These are phyloP conservation scores for Amblyopsis hoosieri DNA, from an alignment of 2,797 vertebrate genomes.

Conservation along the genomic window DNA sequence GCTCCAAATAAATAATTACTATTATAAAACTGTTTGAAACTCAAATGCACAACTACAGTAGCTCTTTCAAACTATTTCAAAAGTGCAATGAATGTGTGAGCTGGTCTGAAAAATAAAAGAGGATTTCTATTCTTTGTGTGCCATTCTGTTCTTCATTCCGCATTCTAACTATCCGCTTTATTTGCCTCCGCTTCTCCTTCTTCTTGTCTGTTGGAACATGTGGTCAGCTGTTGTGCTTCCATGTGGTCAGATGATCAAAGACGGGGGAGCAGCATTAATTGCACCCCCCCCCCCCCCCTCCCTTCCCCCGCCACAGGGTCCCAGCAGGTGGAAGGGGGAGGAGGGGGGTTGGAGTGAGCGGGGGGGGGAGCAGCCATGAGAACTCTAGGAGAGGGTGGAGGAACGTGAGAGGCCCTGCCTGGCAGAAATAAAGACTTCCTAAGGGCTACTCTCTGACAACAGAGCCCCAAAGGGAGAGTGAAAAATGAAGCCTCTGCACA, in stretches of 20 bases:
- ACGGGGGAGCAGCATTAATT: conserved; percentile 96
- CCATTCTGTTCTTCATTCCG: conserved; percentile 38
- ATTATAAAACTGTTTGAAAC: conserved; percentile 68
- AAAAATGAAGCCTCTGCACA: conserved; percentile 95
- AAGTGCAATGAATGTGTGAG: conserved; percentile 59
- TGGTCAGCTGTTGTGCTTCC: conserved; percentile 99
- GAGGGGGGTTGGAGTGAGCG: conserved; percentile 84
- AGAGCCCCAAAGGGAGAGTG: conserved; percentile 86
- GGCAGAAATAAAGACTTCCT: conserved; percentile 99
- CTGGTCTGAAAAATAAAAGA: conserved; percentile 62
- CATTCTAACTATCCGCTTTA: conserved; percentile 57
- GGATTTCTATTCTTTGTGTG: conserved; percentile 57
- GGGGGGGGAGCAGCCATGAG: conserved; percentile 92
- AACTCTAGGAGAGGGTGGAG: conserved; percentile 94
- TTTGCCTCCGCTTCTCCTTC: conserved; percentile 65
- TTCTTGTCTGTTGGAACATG: conserved; percentile 99
- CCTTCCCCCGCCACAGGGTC: conserved; percentile 90
- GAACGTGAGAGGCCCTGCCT: conserved; percentile 96
- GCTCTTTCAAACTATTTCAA: conserved; percentile 50
- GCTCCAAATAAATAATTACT: conserved; percentile 73
- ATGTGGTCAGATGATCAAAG: conserved; percentile 99
- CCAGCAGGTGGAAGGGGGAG: conserved; percentile 98
- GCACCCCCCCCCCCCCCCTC: conserved; percentile 83
- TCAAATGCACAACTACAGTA: conserved; percentile 65
- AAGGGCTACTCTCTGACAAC: conserved; percentile 98